Percentiles rank a stretch among this genome's conserved stretches.
phyloP scores from a whole-genome alignment of 2,113 vertebrate species.

The Pterocles orientalis region DNA sequence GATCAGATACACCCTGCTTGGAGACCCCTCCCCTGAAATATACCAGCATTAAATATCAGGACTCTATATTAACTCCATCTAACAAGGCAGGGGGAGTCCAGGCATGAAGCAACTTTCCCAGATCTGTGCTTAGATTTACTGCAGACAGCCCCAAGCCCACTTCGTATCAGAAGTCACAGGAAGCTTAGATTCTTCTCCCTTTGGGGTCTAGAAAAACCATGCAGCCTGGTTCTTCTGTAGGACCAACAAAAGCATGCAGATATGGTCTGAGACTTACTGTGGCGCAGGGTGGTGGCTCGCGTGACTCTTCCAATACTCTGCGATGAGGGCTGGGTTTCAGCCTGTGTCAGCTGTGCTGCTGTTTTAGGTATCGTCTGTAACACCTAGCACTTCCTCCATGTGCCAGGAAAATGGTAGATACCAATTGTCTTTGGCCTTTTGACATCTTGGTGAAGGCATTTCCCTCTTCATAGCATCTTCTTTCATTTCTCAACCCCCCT shows the following conservation, averaged over 20 bases:
- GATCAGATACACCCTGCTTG: not conserved
- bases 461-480: not conserved
- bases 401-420: not conserved
- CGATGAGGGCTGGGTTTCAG: not conserved
- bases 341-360: not conserved
- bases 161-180: not conserved
- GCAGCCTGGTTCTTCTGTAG: not conserved
- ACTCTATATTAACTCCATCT: not conserved
- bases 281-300: fast-evolving
- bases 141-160: not conserved
- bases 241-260: not conserved
- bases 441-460: not conserved
- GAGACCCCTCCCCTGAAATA: not conserved
- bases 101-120: not conserved
- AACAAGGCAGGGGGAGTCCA: not conserved
- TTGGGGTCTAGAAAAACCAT: not conserved
- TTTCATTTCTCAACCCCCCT: not conserved
- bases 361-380: not conserved
- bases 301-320: not conserved
- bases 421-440: not conserved
- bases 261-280: not conserved
- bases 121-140: not conserved
- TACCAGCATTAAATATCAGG: not conserved
- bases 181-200: not conserved
- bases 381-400: not conserved